These are phyloP conservation scores for Drosophila erecta DNA, from an alignment of 1,140 invertebrate genomes.

Conservation along the genomic window DNA sequence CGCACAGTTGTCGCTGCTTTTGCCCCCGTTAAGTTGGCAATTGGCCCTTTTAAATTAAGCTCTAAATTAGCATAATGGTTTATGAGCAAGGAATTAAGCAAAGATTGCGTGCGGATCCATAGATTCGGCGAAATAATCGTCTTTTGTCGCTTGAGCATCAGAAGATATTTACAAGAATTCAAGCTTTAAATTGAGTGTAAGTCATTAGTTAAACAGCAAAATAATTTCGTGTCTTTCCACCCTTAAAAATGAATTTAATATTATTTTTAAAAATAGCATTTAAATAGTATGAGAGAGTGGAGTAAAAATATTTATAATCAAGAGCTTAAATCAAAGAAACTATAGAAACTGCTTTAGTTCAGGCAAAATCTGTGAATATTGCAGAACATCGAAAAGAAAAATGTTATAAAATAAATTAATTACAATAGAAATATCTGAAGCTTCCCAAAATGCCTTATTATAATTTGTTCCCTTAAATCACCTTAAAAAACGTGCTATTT, in stretches of 20 bases:
- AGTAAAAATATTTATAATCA: too few relatives aligned
- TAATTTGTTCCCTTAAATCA: neutral
- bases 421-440: neutral
- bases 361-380: neutral
- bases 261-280: neutral
- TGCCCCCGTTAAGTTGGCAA: constrained; percentile 27
- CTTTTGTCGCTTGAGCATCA: neutral
- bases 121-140: neutral
- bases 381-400: too few relatives aligned
- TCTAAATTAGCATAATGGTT: constrained; percentile 62
- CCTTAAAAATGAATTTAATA: too few relatives aligned
- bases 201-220: too few relatives aligned
- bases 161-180: neutral
- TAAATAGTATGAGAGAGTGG: neutral
- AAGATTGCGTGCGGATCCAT: constrained; percentile 3
- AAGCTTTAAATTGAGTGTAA: too few relatives aligned
- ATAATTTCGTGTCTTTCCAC: too few relatives aligned
- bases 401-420: neutral
- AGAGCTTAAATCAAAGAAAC: too few relatives aligned
- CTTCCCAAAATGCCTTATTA: neutral
- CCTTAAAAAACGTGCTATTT: neutral
- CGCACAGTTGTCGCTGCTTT: constrained; percentile 65
- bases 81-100: constrained; percentile 17
- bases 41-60: constrained; percentile 40
- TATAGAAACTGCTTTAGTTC: too few relatives aligned